These are phyloP conservation scores for Amphimallon solstitiale DNA, from an alignment of 2,888 invertebrate genomes.

Conservation along the genomic window DNA sequence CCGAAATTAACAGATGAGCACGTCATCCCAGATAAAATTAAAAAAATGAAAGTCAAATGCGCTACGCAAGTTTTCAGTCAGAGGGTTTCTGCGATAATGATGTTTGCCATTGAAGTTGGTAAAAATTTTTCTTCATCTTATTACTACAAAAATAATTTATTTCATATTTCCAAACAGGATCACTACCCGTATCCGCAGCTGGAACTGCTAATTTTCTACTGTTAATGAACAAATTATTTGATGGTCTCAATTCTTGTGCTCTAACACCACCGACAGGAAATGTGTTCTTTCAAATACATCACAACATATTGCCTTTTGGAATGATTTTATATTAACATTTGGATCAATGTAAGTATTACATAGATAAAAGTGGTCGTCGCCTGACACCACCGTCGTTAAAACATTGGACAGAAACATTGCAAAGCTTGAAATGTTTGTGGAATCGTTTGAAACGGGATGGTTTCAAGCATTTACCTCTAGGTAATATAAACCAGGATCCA, in stretches of 20 bases:
- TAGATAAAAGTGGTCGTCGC: conserved; percentile 19
- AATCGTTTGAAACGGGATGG: conserved; percentile 21
- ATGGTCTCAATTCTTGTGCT: conserved; percentile 37
- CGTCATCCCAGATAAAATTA: too few relatives aligned
- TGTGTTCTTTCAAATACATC: conserved; percentile 26
- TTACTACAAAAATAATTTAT: not conserved
- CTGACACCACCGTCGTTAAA: conserved; percentile 10
- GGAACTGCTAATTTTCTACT: conserved; percentile 42
- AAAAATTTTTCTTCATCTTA: too few relatives aligned
- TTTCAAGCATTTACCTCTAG: too few relatives aligned
- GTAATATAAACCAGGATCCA: conserved; percentile 43
- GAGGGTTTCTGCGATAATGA: too few relatives aligned
- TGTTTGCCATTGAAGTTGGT: too few relatives aligned
- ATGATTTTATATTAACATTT: conserved; percentile 20
- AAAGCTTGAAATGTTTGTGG: conserved; percentile 11
- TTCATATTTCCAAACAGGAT: too few relatives aligned
- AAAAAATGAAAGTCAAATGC: too few relatives aligned
- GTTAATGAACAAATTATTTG: conserved; percentile 43
- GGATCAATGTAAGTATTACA: too few relatives aligned
- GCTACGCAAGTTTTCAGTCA: conserved; percentile 38
- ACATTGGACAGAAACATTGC: conserved; percentile 13
- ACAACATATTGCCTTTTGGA: conserved; percentile 40
- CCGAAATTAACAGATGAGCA: too few relatives aligned
- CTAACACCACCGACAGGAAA: not conserved
- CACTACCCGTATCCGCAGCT: too few relatives aligned